Base-by-base conservation (phyloP, 2,113 vertebrate genomes). In the Larimichthys polyactis region DNA sequence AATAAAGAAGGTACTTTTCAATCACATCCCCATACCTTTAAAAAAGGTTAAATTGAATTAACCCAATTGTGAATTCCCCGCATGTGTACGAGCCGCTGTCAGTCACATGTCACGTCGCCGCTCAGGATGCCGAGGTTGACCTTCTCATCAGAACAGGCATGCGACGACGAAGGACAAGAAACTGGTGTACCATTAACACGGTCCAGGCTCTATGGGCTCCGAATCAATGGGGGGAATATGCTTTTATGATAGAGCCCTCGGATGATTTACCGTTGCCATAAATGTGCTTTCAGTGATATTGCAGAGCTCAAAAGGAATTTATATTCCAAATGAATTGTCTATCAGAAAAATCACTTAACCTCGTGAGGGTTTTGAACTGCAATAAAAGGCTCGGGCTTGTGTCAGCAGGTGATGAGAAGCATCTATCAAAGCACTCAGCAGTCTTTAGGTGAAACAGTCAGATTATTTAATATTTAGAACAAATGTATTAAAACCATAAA, bases 251-350 rank as follows among this genome's bases (percentile, higher is more conserved):
- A 49, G 79, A 80, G 73, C 65, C 75, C 36, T 19, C 40, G 0
- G 51, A 60, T 90, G 87, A 93, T 92, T 92, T 92, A 90, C 74
- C 67, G 58, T 65, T 71, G 40, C 85, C 57, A 76, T 90, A 89
- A 92, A 93, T 77, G 76, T 60, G 76, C 75, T 91, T 67, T 71
- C 48, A 67, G 75, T 79, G 64, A 93, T 84, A 78, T 76, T 75
- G 87, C 72, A 78, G 75, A 82, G 77, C 79, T 86, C 76, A 22
- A 54, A 54, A 82, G 40, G 76, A 85, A 83, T 89, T 81, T 82
- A 70, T 71, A 85, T 76, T 84, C 77, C 36, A 84, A 86, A 88
- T 86, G 60, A 90, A 91, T 83, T 87, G 79, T 90, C 84, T 80
- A 71, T 90, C 79, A 80, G 27, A 79, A 75, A 84, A 79, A 81